Conservation (phyloP, 2,888 invertebrate genomes). For the Mamestra brassicae region DNA sequence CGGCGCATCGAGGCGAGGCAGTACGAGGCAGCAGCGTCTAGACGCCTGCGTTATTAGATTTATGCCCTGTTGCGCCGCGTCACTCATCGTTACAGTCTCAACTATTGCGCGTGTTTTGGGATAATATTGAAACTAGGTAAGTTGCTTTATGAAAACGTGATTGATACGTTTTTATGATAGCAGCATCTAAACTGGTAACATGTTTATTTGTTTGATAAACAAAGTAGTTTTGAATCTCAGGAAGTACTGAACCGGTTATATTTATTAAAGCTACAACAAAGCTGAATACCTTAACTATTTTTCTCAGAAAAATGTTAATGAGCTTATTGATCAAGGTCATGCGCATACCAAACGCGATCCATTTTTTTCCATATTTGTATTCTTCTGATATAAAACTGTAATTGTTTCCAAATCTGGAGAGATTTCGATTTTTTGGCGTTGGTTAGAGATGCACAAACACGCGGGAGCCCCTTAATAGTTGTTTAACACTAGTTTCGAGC, state of each 20-base stretch:
- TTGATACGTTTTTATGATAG: not conserved
- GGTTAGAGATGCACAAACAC: not conserved
- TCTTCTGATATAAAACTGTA: not conserved
- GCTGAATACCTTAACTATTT: no score
- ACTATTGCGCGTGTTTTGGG: not conserved
- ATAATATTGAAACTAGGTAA: not conserved
- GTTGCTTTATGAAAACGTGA: not conserved
- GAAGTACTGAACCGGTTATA: not conserved
- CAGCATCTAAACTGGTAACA: not conserved
- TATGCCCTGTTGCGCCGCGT: constrained; percentile 30
- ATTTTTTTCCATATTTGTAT: not conserved
- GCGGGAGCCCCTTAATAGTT: constrained; percentile 34
- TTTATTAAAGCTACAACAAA: no score
- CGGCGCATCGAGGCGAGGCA: constrained; percentile 3
- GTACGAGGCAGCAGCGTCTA: constrained; percentile 30
- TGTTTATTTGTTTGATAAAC: not conserved
- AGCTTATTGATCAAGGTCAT: not conserved
- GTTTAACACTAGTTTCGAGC: constrained; percentile 59
- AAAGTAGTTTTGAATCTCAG: not conserved
- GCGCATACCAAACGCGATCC: not conserved
- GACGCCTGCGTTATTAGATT: constrained; percentile 39
- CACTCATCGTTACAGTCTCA: constrained; percentile 35
- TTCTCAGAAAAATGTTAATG: not conserved
- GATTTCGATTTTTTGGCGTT: not conserved
- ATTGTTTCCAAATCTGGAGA: not conserved